Percentiles rank a stretch among this genome's conserved stretches.
Evolutionary conservation across 1,140 invertebrate species (phyloP).

Genomic region (Panagrolaimus sp.): DNA sequence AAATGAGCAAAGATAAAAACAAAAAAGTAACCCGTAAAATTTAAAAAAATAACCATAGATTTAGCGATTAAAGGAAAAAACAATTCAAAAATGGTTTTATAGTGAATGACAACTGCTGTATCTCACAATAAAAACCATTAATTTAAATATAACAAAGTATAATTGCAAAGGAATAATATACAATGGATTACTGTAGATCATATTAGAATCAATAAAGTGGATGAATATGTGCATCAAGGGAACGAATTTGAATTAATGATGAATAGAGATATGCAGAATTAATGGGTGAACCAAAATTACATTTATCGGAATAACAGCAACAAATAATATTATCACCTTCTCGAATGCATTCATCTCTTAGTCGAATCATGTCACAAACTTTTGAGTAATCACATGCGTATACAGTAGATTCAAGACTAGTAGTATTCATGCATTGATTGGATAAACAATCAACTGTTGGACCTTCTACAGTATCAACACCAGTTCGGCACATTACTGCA

Average conservation of each 20-base stretch:
- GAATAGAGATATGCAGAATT: not conserved
- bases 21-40: too few relatives aligned
- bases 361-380: slow-evolving; percentile 10
- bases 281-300: not conserved
- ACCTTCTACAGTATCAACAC: not conserved
- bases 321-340: slow-evolving; percentile 7
- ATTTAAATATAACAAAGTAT: too few relatives aligned
- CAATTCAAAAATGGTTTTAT: too few relatives aligned
- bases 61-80: too few relatives aligned
- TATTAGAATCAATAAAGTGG: not conserved
- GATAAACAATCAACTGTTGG: not conserved
- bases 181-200: not conserved
- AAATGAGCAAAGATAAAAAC: too few relatives aligned
- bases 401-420: not conserved
- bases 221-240: not conserved
- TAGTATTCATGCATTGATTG: slow-evolving; percentile 4
- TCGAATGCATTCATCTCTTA: slow-evolving; percentile 1
- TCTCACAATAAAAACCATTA: too few relatives aligned
- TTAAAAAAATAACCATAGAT: too few relatives aligned
- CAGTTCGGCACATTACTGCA: not conserved
- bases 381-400: slow-evolving; percentile 2
- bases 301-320: not conserved
- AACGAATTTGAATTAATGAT: not conserved
- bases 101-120: too few relatives aligned
- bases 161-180: too few relatives aligned